Evolutionary conservation across 1,140 invertebrate species (phyloP).

Genomic region (Limonius californicus): DNA sequence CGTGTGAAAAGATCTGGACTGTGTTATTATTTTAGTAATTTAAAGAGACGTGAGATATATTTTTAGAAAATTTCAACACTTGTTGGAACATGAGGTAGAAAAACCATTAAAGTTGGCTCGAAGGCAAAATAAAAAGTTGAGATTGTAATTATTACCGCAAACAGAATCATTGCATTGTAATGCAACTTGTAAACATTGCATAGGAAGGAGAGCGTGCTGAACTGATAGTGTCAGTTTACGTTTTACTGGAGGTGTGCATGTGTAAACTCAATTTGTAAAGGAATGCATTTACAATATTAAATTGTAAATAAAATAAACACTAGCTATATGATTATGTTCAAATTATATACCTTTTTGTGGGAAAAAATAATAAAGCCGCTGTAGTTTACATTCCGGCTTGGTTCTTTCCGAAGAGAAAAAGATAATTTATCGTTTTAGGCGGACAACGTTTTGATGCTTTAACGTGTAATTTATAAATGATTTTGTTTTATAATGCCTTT

Average conservation of each 20-base stretch:
- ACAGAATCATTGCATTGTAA: too few relatives aligned
- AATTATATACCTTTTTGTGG: constrained; percentile 19
- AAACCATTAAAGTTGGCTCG: too few relatives aligned
- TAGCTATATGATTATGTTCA: constrained; percentile 20
- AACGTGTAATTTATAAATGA: constrained; percentile 48
- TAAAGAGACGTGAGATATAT: too few relatives aligned
- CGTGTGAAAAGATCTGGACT: too few relatives aligned
- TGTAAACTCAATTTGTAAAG: constrained; percentile 13
- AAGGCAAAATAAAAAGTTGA: too few relatives aligned
- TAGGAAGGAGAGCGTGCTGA: background rate
- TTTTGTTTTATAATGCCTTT: constrained; percentile 46
- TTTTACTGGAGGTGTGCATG: constrained; percentile 5
- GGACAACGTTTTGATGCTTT: constrained; percentile 46
- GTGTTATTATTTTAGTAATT: too few relatives aligned
- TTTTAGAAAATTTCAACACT: too few relatives aligned
- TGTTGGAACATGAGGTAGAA: too few relatives aligned
- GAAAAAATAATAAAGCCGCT: constrained; percentile 23
- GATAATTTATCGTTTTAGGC: constrained; percentile 46
- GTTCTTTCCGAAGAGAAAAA: constrained; percentile 26
- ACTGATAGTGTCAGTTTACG: constrained; percentile 5
- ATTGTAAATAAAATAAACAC: constrained; percentile 26
- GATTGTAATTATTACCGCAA: too few relatives aligned
- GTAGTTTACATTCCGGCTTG: constrained; percentile 22
- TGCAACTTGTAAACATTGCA: background rate
- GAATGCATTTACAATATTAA: constrained; percentile 22